Evolutionary conservation across 2,888 invertebrate species (phyloP), one percentile per base, ranked within the genome.

Genomic region (Muscina levida): DNA sequence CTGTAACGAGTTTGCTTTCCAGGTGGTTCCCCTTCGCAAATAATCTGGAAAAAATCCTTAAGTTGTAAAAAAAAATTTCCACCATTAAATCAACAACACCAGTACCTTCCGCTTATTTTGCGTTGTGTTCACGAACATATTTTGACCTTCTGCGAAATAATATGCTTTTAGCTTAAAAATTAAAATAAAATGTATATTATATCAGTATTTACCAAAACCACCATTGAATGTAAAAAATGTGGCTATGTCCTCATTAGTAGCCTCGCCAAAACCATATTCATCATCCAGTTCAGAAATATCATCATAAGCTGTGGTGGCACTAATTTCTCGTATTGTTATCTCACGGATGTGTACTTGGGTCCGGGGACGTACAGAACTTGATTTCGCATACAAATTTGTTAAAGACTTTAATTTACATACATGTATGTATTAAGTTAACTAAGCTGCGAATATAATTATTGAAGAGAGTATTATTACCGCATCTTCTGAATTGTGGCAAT

Each of bases 281-380:
- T 84, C 82, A 4, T 84, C 84, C 19, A 70, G 8, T 39, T 71
- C 75, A 11, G 83, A 70, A 3, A 22, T 37, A 24, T 44, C 79
- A 79, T 75, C 79, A n/a, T n/a, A n/a, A n/a, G n/a, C n/a, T 51
- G 72, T 51, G 5, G 72, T 62, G 13, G 72, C 56, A 53, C 72
- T 85, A 3, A 85, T 59, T 77, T 86, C 86, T n/a, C 82, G 81
- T 19, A 86, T 84, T 5, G 85, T 85, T 8, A 85, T 85, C 62
- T 85, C 81, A 13, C 81, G 79, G 59, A 83, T 76, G 68, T 82
- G 79, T 46, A 78, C 11, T 39, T 79, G 57, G n/a, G 72, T 62
- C 13, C 19, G 26, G 10, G 53, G 3, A n/a, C n/a, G 4, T 39
- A 8, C 17, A 11, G 13, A 56, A 24, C 11, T 6, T 24, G 2